Evolutionary conservation across 2,113 vertebrate species (phyloP).

Genomic region (Xiphophorus couchianus): DNA sequence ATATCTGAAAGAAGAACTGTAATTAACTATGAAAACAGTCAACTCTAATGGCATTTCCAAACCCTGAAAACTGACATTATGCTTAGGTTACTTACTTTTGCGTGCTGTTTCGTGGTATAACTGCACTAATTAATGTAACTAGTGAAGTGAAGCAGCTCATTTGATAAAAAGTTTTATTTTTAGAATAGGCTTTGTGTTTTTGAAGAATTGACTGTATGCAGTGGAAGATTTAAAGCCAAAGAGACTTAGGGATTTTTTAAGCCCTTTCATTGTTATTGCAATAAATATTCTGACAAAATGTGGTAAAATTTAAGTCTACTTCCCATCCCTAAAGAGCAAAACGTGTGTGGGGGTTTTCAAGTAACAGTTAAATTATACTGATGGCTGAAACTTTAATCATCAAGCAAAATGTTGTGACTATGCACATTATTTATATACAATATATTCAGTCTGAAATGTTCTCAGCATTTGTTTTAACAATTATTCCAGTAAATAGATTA

Average conservation of each 20-base stretch:
- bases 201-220: not conserved
- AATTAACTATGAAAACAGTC: not conserved
- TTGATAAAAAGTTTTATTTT: not conserved
- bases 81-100: not conserved
- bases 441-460: not conserved
- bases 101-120: not conserved
- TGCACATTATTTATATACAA: not conserved
- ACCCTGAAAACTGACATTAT: not conserved
- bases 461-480: not conserved
- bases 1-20: not conserved
- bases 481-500: not conserved
- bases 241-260: not conserved
- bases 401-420: not conserved
- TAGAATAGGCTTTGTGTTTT: not conserved
- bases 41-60: not conserved
- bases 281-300: not conserved
- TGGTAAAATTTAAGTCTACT: not conserved
- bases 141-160: not conserved
- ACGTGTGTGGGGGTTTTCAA: not conserved
- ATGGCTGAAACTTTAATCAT: not conserved
- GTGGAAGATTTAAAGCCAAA: no score
- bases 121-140: not conserved
- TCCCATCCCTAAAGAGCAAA: not conserved
- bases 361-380: no score
- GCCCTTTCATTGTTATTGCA: not conserved